Evolutionary conservation across 2,797 vertebrate genomes (phyloP).

Genomic region (Lepus townsendii): DNA sequence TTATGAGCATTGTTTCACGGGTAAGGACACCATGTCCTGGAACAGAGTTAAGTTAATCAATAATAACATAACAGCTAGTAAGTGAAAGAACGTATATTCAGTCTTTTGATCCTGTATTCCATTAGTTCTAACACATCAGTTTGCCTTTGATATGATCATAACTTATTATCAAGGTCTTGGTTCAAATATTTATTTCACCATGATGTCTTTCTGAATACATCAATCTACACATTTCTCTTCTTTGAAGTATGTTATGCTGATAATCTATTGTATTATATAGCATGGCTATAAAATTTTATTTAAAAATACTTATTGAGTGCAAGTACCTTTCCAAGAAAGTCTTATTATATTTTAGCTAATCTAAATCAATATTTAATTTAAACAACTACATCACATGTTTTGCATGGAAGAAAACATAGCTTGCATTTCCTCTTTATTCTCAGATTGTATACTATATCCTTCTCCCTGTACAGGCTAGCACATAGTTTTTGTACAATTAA

Average conservation of each 20-base stretch:
- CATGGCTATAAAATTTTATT: neutral
- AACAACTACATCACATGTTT: neutral
- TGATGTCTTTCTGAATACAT: conserved; percentile 29
- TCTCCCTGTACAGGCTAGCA: neutral
- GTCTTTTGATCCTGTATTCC: conserved; percentile 27
- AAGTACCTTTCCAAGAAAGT: neutral
- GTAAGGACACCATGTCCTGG: neutral
- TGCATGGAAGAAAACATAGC: neutral
- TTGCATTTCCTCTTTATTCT: neutral
- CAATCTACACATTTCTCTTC: neutral
- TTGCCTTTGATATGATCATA: conserved; percentile 43
- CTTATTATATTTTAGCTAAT: neutral
- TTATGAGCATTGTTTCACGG: neutral
- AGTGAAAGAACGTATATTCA: conserved; percentile 18
- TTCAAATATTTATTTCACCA: conserved; percentile 50
- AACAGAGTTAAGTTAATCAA: conserved; percentile 30
- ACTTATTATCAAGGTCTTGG: conserved; percentile 13
- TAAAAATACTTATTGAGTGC: neutral
- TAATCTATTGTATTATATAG: neutral
- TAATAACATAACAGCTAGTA: conserved; percentile 11
- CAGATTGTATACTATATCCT: neutral
- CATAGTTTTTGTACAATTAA: conserved; percentile 24
- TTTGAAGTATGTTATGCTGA: neutral
- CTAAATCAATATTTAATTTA: conserved; percentile 36
- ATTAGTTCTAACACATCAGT: conserved; percentile 49